Evolutionary conservation across 2,113 vertebrate species (phyloP).

Genomic region (Sylvietta virens): DNA sequence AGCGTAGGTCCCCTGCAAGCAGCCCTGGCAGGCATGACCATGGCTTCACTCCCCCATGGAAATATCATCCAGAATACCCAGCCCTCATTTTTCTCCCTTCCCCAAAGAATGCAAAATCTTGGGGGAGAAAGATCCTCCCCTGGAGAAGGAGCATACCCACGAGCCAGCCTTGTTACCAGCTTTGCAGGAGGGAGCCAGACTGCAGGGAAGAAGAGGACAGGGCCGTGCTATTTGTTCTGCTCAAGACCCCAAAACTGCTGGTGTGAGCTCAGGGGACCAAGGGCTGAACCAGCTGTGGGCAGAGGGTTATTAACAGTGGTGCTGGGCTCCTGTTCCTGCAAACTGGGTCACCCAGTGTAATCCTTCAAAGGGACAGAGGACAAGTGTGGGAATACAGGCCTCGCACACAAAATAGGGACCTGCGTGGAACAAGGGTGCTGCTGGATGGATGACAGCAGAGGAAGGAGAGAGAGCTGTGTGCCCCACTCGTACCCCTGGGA

Average conservation of each 20-base stretch:
- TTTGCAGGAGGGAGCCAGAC: background rate
- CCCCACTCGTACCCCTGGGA: fast-evolving
- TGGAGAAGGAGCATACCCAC: background rate
- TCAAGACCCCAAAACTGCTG: background rate
- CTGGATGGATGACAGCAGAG: fast-evolving
- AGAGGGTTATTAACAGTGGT: background rate
- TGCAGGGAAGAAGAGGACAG: background rate
- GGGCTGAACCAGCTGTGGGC: background rate
- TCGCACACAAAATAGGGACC: fast-evolving
- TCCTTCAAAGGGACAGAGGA: background rate
- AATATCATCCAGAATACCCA: background rate
- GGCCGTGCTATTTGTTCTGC: background rate
- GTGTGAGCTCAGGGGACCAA: background rate
- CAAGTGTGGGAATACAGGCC: background rate
- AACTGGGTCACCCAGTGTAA: constrained; percentile 42
- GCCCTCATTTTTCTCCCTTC: background rate
- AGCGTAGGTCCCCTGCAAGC: background rate
- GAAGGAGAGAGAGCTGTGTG: background rate
- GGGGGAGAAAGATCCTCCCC: background rate
- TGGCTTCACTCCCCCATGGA: background rate
- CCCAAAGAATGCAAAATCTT: background rate
- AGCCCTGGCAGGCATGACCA: fast-evolving
- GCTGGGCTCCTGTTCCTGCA: background rate
- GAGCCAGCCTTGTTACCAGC: background rate
- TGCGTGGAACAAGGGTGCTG: fast-evolving